A percentile compares a stretch with the other conserved stretches of the same genome.
phyloP scores from a whole-genome alignment of 2,797 vertebrate genomes.

The Lutjanus campechanus region DNA sequence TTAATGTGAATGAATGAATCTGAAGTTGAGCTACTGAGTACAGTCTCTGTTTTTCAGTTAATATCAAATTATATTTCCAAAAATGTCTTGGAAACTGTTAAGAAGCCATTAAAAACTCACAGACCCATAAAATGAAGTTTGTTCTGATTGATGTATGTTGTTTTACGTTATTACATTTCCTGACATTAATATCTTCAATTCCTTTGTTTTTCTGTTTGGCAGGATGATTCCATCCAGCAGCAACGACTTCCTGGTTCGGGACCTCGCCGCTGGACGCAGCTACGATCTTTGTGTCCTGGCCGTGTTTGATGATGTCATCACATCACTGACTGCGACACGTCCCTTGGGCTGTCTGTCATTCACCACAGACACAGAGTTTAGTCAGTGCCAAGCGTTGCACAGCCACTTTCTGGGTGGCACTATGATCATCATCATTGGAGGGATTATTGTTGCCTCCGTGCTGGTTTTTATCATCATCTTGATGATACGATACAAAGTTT shows the following conservation, averaged over 20 bases:
- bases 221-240: slow-evolving; percentile 93
- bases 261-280: slow-evolving; percentile 89
- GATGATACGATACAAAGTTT: slow-evolving; percentile 96
- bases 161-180: no score
- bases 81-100: not conserved
- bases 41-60: not conserved
- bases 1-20: not conserved
- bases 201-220: slow-evolving; percentile 44
- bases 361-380: slow-evolving; percentile 88
- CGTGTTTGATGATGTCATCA: slow-evolving; percentile 91
- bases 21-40: no score
- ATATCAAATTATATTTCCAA: not conserved
- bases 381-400: slow-evolving; percentile 89
- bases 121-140: not conserved
- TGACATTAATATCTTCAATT: not conserved
- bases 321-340: slow-evolving; percentile 89
- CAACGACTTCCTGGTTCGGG: slow-evolving; percentile 92
- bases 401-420: slow-evolving; percentile 95
- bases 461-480: slow-evolving; percentile 97
- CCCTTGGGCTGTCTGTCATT: slow-evolving; percentile 93
- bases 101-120: no score
- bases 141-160: not conserved
- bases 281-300: slow-evolving; percentile 92
- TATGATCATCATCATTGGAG: slow-evolving; percentile 97
- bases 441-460: slow-evolving; percentile 95